Evolutionary conservation across 1,140 invertebrate genomes (phyloP).

Genomic region (Conus ventricosus): DNA sequence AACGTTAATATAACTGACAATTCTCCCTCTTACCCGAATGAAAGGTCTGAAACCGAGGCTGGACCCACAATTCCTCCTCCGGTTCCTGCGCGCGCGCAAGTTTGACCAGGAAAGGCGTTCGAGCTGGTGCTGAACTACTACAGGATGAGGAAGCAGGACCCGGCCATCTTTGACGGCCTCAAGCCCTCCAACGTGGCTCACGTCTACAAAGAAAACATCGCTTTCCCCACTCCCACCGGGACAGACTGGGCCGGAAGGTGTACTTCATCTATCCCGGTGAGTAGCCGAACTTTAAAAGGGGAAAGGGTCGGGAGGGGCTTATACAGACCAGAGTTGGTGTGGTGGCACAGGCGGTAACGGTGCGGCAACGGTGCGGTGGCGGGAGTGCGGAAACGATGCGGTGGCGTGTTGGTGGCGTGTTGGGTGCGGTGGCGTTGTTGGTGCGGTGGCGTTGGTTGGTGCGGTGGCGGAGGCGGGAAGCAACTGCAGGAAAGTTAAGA

Average conservation of each 20-base stretch:
- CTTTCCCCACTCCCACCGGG: background rate
- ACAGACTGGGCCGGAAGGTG: constrained; percentile 6
- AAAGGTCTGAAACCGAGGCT: constrained; percentile 12
- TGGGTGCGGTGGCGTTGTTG: too few relatives aligned
- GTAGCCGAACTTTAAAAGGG: background rate
- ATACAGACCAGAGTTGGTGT: background rate
- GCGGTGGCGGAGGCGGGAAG: too few relatives aligned
- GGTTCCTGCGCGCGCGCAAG: constrained; percentile 31
- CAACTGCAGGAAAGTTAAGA: too few relatives aligned
- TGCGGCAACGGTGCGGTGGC: too few relatives aligned
- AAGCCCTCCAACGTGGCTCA: constrained; percentile 22
- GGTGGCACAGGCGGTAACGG: background rate
- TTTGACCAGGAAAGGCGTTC: constrained; percentile 34
- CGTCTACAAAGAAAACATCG: background rate
- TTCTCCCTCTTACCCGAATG: background rate
- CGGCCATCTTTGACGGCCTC: constrained; percentile 18
- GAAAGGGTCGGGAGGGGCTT: background rate
- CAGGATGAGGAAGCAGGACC: constrained; percentile 23
- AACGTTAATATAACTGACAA: background rate
- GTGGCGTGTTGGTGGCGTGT: too few relatives aligned
- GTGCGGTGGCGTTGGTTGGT: too few relatives aligned
- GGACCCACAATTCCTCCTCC: constrained; percentile 23
- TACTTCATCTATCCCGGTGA: constrained; percentile 22
- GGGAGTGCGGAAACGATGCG: too few relatives aligned
- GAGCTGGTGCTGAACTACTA: constrained; percentile 30